Evolutionary conservation across 2,888 invertebrate genomes (phyloP), one percentile per base, ranked within the genome.

Genomic region (Sphaerophoria rueppellii): DNA sequence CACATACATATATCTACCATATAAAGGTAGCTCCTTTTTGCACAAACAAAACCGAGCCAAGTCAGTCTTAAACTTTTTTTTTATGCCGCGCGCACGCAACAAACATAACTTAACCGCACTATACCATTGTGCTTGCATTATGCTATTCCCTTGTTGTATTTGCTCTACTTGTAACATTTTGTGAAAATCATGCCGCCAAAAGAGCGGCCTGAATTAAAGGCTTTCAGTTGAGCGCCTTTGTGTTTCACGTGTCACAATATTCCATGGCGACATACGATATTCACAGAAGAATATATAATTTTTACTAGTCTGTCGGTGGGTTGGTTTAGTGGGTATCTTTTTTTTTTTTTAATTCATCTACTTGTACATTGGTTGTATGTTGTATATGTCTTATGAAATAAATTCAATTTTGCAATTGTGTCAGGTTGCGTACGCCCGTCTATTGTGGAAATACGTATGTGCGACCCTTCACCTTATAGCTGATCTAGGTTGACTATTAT

Each of bases 231-330:
- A 77, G 73, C 67, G 85, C 81, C 76, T 81, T 73, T 81, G 85
- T 80, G 72, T 76, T 85, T 81, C 85, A 70, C 65, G 72, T 81
- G 81, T 73, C 77, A 73, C 74, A 81, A 85, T 81, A 80, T 85
- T 72, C 60, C 57, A 67, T 71, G 65, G 75, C 70, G 73, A 46
- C 63, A 63, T 69, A 52, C 16, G 16, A 63, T 74, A 65, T 24
- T 65, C 75, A 71, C 55, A 71, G 60, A 79, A 71, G 71, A 75
- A 71, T 58, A 63, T n/a, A n/a, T 63, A 58, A 43, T 54, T 24
- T 81, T 71, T 61, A 34, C 34, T n/a, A 55, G 46, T 58, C 63
- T 48, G 11, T 35, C 32, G 14, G 52, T 50, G 50, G 16, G 4
- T 40, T 24, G 4, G 24, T 24, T 50, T 50, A 2, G 24, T 24